Conservation (phyloP, 2,888 invertebrate genomes). For the Sinopyrophorus schimmeli region DNA sequence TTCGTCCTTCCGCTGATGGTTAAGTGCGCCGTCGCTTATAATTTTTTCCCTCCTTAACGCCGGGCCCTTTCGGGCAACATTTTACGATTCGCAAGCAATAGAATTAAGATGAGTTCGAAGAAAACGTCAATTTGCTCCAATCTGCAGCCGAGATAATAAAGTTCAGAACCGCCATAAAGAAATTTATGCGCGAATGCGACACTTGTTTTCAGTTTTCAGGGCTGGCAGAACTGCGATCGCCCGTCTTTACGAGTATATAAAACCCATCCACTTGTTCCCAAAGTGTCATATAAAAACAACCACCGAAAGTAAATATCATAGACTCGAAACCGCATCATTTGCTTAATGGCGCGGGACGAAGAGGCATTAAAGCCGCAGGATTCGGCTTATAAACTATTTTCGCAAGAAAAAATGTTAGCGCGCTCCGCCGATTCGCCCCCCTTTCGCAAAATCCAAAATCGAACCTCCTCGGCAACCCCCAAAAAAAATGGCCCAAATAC, state of each 20-base stretch:
- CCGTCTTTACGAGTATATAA: constrained; percentile 44
- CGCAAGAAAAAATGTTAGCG: constrained; percentile 7
- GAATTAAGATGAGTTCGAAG: constrained; percentile 32
- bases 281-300: constrained; percentile 40
- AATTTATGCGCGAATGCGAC: constrained; percentile 44
- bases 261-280: constrained; percentile 42
- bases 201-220: constrained; percentile 44
- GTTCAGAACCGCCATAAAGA: constrained; percentile 36
- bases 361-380: no score
- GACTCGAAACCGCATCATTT: constrained; percentile 14
- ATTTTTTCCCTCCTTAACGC: not conserved
- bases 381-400: no score
- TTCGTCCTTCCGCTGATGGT: constrained; percentile 2
- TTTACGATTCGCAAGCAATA: constrained; percentile 25
- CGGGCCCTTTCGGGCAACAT: not conserved
- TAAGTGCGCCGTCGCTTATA: not conserved
- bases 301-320: constrained; percentile 25
- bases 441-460: no score
- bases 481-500: no score
- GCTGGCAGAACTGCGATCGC: constrained; percentile 36
- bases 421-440: no score
- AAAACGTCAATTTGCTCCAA: constrained; percentile 33
- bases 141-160: constrained; percentile 33
- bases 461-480: no score
- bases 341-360: no score